Conservation (phyloP, 1,140 invertebrate species). For the Drosophila lini region DNA sequence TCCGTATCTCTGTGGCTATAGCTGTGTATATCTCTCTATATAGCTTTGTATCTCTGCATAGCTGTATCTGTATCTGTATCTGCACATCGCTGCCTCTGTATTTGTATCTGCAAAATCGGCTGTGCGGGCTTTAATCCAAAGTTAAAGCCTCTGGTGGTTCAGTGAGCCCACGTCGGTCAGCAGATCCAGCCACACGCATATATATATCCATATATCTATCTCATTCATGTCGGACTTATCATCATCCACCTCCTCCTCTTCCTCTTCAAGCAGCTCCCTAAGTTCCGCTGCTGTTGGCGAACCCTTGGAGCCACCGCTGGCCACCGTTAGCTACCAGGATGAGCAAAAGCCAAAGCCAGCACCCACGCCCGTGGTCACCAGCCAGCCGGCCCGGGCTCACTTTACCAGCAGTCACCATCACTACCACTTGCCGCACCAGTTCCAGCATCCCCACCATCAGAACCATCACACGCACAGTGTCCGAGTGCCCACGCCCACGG, state of each 20-base stretch:
- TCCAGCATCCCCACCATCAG: constrained; percentile 82
- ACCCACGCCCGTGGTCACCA: constrained; percentile 42
- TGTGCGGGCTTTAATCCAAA: constrained; percentile 10
- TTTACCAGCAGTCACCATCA: constrained; percentile 79
- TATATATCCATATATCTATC: not conserved
- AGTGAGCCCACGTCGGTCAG: constrained; percentile 59
- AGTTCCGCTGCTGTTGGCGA: constrained; percentile 3
- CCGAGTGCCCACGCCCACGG: constrained; percentile 75
- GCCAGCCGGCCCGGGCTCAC: constrained; percentile 62
- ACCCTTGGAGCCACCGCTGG: constrained; percentile 29
- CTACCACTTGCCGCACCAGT: constrained; percentile 81
- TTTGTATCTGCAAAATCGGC: constrained; percentile 53
- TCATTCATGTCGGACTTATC: constrained; percentile 29
- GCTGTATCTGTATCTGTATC: not conserved
- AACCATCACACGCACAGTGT: constrained; percentile 81
- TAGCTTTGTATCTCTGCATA: not conserved
- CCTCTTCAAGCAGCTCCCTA: constrained; percentile 38
- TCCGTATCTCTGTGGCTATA: not conserved
- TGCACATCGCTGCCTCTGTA: constrained; percentile 1
- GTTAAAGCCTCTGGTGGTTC: constrained; percentile 30
- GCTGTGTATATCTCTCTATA: not conserved
- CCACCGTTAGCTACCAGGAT: constrained; percentile 69
- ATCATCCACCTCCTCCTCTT: constrained; percentile 15
- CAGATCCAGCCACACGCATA: constrained; percentile 33
- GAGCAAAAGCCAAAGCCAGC: constrained; percentile 47